Percentiles rank a stretch among this genome's conserved stretches.
These are phyloP conservation scores for Aplodontia rufa DNA, from an alignment of 2,113 vertebrate genomes.

Conservation along the genomic window DNA sequence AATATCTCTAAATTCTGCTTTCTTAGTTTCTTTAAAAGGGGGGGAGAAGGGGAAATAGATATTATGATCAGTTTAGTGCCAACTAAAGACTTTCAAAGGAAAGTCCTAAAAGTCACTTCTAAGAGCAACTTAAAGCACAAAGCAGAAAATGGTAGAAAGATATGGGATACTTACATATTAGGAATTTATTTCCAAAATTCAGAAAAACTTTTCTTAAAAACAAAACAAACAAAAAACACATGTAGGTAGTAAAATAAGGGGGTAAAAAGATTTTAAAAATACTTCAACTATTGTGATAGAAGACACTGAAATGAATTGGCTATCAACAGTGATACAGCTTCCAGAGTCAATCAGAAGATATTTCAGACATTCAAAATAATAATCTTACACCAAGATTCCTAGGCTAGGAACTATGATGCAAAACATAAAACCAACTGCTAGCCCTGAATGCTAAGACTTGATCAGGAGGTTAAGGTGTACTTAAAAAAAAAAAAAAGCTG, in stretches of 20 bases:
- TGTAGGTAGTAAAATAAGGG: neutral
- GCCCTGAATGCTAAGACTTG: neutral
- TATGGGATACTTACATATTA: neutral
- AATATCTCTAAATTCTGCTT: neutral
- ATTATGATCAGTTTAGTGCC: conserved; percentile 19
- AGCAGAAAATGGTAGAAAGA: neutral
- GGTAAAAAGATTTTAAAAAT: neutral
- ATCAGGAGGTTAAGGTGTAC: neutral
- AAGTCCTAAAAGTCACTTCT: neutral
- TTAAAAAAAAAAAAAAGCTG: neutral
- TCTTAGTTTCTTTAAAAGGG: neutral
- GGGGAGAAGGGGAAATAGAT: neutral
- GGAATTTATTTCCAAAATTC: neutral
- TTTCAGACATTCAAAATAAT: conserved; percentile 10
- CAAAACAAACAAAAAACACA: neutral
- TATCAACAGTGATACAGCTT: neutral
- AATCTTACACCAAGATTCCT: conserved; percentile 33
- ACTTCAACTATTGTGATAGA: neutral
- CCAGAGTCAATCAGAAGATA: conserved; percentile 1
- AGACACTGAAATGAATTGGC: neutral
- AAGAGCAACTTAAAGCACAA: conserved; percentile 7
- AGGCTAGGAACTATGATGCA: neutral
- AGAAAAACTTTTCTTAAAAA: neutral
- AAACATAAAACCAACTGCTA: neutral
- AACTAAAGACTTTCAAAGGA: conserved; percentile 46